A percentile compares a stretch with the other conserved stretches of the same genome.
Conservation (phyloP, 2,888 invertebrate species). For the Cacoxenus indagator region DNA sequence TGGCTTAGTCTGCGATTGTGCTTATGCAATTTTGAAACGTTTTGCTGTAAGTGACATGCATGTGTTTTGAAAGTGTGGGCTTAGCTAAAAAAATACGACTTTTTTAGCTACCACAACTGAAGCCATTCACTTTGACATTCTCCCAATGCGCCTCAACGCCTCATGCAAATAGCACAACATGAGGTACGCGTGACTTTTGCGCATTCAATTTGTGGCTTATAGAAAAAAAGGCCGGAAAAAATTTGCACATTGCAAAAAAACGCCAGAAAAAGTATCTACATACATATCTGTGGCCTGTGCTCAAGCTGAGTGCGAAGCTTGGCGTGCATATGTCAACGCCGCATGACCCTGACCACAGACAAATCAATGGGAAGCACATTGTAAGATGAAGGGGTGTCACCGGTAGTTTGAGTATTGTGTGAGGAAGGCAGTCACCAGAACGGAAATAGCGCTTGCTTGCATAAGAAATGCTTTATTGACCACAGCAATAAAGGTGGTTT, state of each 20-base stretch:
- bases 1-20: no score
- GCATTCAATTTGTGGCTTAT: not conserved
- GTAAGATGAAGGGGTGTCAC: no score
- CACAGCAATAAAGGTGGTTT: no score
- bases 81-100: not conserved
- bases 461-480: no score
- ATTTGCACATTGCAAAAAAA: constrained; percentile 7
- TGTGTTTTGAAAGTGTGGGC: not conserved
- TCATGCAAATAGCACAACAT: not conserved
- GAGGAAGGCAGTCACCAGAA: no score
- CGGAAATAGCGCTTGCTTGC: no score
- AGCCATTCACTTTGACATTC: no score
- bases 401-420: no score
- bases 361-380: constrained; percentile 39
- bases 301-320: constrained; percentile 15
- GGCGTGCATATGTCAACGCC: constrained; percentile 22
- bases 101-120: no score
- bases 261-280: constrained; percentile 6
- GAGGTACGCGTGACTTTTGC: constrained; percentile 3
- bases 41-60: not conserved
- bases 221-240: not conserved
- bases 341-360: constrained; percentile 56
- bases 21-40: not conserved
- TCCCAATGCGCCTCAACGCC: not conserved
- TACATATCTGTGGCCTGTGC: constrained; percentile 2